Evolutionary conservation across 2,797 vertebrate genomes (phyloP).

Genomic region (Neostethus bicornis): DNA sequence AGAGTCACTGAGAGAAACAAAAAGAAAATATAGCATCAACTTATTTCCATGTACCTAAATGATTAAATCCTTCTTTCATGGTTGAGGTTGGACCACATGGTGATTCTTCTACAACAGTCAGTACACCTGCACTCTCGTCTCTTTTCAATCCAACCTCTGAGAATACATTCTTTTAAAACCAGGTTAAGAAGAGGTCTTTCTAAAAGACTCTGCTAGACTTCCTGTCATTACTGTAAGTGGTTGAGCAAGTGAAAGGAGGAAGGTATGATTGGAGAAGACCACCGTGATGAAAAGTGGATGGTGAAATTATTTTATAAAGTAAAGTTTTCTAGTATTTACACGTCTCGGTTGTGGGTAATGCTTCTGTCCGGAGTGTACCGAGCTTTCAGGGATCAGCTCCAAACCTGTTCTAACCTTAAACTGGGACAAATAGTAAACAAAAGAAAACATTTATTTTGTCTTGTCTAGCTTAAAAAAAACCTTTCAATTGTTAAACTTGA

Average conservation of each 20-base stretch:
- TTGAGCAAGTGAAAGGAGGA: neutral
- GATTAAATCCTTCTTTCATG: constrained; percentile 22
- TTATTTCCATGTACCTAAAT: constrained; percentile 22
- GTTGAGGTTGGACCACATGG: constrained; percentile 8
- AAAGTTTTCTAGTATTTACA: neutral
- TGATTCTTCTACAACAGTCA: neutral
- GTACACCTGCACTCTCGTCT: constrained; percentile 13
- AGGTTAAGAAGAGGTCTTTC: neutral
- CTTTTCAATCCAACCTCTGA: constrained; percentile 1
- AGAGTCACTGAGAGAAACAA: constrained; percentile 16
- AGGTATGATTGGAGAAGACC: neutral
- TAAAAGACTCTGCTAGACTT: neutral
- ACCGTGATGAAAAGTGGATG: neutral
- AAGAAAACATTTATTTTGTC: too few relatives aligned
- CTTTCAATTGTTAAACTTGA: too few relatives aligned
- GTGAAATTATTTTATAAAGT: neutral
- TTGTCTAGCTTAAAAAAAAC: too few relatives aligned
- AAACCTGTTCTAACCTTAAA: too few relatives aligned
- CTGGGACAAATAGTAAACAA: too few relatives aligned
- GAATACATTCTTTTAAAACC: neutral
- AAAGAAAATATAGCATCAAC: constrained; percentile 31
- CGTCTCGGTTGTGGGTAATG: too few relatives aligned
- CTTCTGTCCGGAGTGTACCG: too few relatives aligned
- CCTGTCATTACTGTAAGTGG: neutral
- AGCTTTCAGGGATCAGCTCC: too few relatives aligned